Evolutionary conservation across 2,888 invertebrate species (phyloP).

Genomic region (Rhagium mordax): DNA sequence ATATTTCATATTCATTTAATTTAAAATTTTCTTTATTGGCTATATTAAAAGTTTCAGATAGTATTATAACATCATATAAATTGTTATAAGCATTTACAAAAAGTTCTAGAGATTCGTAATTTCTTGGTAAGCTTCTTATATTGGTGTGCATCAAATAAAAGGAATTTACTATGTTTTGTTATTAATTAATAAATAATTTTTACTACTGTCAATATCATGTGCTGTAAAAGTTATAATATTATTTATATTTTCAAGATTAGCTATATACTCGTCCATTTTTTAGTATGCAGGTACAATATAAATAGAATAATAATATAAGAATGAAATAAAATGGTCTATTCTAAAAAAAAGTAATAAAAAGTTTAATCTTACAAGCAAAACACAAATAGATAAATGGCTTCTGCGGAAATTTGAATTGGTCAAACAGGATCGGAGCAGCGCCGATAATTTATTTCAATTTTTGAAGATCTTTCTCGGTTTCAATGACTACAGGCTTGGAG

Average conservation of each 20-base stretch:
- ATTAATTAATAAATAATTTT: background rate
- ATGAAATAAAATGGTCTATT: conserved; percentile 71
- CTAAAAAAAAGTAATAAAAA: conserved; percentile 72
- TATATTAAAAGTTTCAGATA: background rate
- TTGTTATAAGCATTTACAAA: background rate
- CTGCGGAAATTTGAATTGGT: background rate
- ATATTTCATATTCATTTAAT: background rate
- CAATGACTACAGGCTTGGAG: conserved; percentile 8
- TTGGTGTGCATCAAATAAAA: background rate
- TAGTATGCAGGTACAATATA: background rate
- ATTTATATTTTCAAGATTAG: background rate
- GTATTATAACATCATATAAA: background rate
- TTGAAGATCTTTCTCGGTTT: conserved; percentile 14
- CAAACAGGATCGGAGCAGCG: conserved; percentile 37
- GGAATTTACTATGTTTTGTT: background rate
- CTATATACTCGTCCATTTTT: background rate
- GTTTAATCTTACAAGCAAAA: conserved; percentile 66
- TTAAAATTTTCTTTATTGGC: background rate
- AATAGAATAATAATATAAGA: conserved; percentile 54
- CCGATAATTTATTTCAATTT: background rate
- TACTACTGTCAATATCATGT: conserved; percentile 66
- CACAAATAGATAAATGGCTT: background rate
- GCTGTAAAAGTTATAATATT: background rate
- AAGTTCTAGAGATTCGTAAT: conserved; percentile 1
- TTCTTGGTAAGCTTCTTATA: background rate